Evolutionary conservation across 2,888 invertebrate species (phyloP), one percentile per base, ranked within the genome.

Genomic region (Dynastes hyllus): DNA sequence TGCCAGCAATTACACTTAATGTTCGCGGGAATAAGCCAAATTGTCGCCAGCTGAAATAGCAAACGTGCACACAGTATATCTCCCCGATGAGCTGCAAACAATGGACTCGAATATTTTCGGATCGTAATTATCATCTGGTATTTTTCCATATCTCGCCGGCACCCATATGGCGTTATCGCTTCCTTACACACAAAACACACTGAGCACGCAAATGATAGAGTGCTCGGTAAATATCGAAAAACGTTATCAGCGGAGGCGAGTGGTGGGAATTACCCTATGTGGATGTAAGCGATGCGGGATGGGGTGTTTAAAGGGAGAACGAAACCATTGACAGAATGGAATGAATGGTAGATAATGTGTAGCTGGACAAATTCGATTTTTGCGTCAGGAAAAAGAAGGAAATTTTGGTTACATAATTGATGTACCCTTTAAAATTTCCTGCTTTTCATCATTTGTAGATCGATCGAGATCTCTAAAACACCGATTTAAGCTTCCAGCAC

Each of bases 81-180:
- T 55, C 55, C 55, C 55, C 55, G 55, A 22, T 22, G 55, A 22
- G 55, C 55, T 55, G 8, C 55, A 55, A 55, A 55, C 22, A 55
- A 55, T 55, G n/a, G 55, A 22, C 45, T 55, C n/a, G 55, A 55
- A 16, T 22, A 55, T 55, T 55, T 45, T 66, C 66, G 45, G 8
- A 13, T n/a, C 11, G 29, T 69, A 51, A 69, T 69, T 51, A 69
- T 69, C 50, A 69, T 69, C 69, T 50, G 69, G 69, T 51, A 51
- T 69, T 69, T 69, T 69, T 69, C 69, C 69, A 51, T 69, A 69
- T 69, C 69, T 69, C 69, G 69, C 13, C 69, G 69, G 69, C 69
- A 51, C 69, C 69, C 69, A 51, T 69, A 69, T 69, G 69, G 22
- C 27, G 29, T 67, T 69, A 69, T 69, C 69, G 69, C 69, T 69